Percentiles rank a stretch among this genome's conserved stretches.
These are phyloP conservation scores for Tamandua tetradactyla DNA, from an alignment of 2,797 vertebrate species.

Conservation along the genomic window DNA sequence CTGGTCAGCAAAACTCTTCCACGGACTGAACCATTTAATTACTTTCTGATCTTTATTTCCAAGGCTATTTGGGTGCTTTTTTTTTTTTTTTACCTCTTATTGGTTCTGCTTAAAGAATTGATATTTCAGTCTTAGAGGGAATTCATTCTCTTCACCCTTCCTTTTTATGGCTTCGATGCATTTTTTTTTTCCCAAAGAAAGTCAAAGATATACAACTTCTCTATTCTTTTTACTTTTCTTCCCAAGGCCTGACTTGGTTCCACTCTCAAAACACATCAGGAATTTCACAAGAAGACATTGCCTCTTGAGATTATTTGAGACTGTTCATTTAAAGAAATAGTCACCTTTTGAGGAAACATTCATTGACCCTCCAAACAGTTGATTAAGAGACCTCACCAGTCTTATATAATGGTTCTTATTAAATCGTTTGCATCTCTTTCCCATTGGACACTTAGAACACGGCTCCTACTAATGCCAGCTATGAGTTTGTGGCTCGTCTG, in stretches of 20 bases:
- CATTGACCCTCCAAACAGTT: conserved; percentile 5
- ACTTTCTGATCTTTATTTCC: conserved; percentile 42
- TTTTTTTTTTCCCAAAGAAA: conserved; percentile 65
- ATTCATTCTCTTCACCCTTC: conserved; percentile 34
- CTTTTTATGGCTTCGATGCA: conserved; percentile 31
- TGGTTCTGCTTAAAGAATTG: conserved; percentile 18
- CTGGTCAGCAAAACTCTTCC: neutral
- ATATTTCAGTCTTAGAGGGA: conserved; percentile 51
- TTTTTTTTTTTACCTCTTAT: neutral
- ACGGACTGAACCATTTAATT: neutral
- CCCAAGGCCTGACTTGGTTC: conserved; percentile 21
- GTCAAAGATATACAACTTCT: conserved; percentile 1
- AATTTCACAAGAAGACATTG: conserved; percentile 50
- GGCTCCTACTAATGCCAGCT: neutral
- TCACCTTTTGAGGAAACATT: conserved; percentile 13
- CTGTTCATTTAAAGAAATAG: conserved; percentile 36
- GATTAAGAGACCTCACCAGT: neutral
- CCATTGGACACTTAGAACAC: neutral
- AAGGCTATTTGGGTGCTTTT: neutral
- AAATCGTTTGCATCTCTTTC: neutral
- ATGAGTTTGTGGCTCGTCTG: neutral
- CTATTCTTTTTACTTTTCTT: conserved; percentile 53
- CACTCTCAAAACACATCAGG: conserved; percentile 27
- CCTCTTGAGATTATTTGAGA: conserved; percentile 44
- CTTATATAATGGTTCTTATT: neutral